phyloP scores from a whole-genome alignment of 2,113 vertebrate genomes.

The Syngnathus scovelli region DNA sequence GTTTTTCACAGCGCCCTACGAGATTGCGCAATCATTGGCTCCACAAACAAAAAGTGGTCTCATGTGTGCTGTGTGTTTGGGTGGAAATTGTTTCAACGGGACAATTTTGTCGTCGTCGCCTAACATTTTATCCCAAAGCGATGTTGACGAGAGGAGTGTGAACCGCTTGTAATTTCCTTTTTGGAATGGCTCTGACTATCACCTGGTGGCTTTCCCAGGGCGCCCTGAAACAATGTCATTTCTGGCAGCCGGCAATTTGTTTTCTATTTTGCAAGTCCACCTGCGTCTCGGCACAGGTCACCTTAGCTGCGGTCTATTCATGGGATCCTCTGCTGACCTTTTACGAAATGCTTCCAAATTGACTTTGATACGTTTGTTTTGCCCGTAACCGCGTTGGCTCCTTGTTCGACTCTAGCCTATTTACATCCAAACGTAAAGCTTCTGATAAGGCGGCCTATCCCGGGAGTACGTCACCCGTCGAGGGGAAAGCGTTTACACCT shows the following conservation, averaged over 20 bases:
- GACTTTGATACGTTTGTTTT: constrained; percentile 39
- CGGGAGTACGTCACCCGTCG: constrained; percentile 4
- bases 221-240: constrained; percentile 41
- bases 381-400: not conserved
- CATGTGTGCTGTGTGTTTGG: constrained; percentile 6
- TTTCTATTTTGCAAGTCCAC: constrained; percentile 68
- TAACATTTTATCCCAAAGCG: constrained; percentile 22
- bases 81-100: constrained; percentile 16
- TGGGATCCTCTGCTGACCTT: constrained; percentile 36
- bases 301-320: constrained; percentile 29
- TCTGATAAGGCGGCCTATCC: constrained; percentile 2
- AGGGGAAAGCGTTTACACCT: constrained; percentile 21
- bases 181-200: constrained; percentile 41
- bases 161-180: constrained; percentile 35
- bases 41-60: not conserved
- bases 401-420: not conserved
- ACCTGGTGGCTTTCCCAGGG: constrained; percentile 27
- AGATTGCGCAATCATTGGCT: not conserved
- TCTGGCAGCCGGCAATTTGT: constrained; percentile 49
- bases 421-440: not conserved
- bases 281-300: constrained; percentile 49
- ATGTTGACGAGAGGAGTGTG: constrained; percentile 3
- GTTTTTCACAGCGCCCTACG: not conserved
- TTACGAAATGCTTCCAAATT: constrained; percentile 48
- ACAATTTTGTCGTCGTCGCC: constrained; percentile 21